Evolutionary conservation across 2,888 invertebrate species (phyloP).

Genomic region (Pseudanteris insignis): DNA sequence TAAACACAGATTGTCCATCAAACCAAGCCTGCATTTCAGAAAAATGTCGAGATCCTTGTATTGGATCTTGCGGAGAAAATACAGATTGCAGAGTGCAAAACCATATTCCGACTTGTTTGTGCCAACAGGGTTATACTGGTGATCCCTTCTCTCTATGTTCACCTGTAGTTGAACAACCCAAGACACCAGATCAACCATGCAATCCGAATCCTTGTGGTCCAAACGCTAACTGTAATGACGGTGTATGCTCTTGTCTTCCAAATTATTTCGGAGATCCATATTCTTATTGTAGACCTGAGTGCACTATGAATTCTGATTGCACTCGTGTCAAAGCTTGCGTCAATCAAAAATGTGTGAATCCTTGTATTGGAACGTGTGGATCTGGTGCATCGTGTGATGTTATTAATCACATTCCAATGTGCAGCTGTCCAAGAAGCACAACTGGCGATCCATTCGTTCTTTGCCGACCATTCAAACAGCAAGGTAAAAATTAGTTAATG

Average conservation of each 20-base stretch:
- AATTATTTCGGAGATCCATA: slow-evolving; percentile 87
- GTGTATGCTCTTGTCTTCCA: slow-evolving; percentile 81
- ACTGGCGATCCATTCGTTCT: slow-evolving; percentile 82
- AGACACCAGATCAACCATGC: slow-evolving; percentile 21
- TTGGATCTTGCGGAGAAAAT: slow-evolving; percentile 80
- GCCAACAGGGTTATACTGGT: slow-evolving; percentile 83
- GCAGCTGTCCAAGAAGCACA: slow-evolving; percentile 78
- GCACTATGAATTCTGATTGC: slow-evolving; percentile 82
- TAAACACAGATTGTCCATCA: slow-evolving; percentile 74
- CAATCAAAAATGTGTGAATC: slow-evolving; percentile 84
- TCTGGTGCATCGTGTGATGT: slow-evolving; percentile 81
- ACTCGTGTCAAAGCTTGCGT: slow-evolving; percentile 78
- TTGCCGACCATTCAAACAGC: slow-evolving; percentile 69
- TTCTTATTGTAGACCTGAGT: slow-evolving; percentile 78
- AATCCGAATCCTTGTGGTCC: slow-evolving; percentile 76
- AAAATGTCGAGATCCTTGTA: slow-evolving; percentile 78
- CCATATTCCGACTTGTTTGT: slow-evolving; percentile 84
- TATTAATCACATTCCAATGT: slow-evolving; percentile 81
- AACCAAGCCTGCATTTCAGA: slow-evolving; percentile 76
- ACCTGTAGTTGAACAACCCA: slow-evolving; percentile 15
- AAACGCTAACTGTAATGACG: slow-evolving; percentile 85
- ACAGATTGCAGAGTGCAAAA: slow-evolving; percentile 85
- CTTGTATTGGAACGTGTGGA: slow-evolving; percentile 88
- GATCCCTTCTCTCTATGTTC: slow-evolving; percentile 72
- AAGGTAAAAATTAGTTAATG: slow-evolving; percentile 49